Percentiles rank a stretch among this genome's conserved stretches.
Evolutionary conservation across 1,140 invertebrate species (phyloP).

Genomic region (Druon quercuslanigerum): DNA sequence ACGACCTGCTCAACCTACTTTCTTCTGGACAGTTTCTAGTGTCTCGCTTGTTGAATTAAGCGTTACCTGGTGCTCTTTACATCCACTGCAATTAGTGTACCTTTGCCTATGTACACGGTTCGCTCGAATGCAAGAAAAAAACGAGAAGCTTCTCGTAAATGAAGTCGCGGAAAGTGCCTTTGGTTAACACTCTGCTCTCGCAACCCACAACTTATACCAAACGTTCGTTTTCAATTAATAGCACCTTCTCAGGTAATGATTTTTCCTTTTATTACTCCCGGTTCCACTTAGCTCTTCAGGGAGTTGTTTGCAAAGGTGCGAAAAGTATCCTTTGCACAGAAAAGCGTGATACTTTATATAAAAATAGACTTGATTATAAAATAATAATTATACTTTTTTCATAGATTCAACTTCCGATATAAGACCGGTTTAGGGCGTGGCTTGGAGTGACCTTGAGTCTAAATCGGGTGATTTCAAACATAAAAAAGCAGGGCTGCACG

Average conservation of each 20-base stretch:
- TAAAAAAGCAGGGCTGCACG: no score
- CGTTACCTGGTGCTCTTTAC: conserved; percentile 40
- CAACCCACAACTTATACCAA: not conserved
- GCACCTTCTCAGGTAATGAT: conserved; percentile 6
- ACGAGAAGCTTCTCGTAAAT: not conserved
- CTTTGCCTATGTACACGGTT: conserved; percentile 35
- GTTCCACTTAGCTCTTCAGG: not conserved
- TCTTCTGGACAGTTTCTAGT: conserved; percentile 14
- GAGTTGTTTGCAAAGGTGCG: conserved; percentile 21
- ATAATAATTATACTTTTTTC: conserved; percentile 24
- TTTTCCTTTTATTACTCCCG: conserved; percentile 21
- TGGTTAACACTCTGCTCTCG: not conserved
- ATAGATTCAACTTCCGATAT: not conserved
- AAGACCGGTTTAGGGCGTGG: no score
- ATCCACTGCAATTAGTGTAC: conserved; percentile 48
- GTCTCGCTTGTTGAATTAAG: conserved; percentile 39
- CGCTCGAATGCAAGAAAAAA: not conserved
- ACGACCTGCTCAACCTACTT: not conserved
- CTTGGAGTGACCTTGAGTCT: no score
- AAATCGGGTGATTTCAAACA: no score
- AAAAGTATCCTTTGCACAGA: conserved; percentile 27
- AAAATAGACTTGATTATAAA: conserved; percentile 9
- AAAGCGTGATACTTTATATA: not conserved
- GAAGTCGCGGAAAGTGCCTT: not conserved
- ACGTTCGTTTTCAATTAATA: not conserved